Evolutionary conservation across 2,888 invertebrate genomes (phyloP).

Genomic region (Tenthredo mesomela): DNA sequence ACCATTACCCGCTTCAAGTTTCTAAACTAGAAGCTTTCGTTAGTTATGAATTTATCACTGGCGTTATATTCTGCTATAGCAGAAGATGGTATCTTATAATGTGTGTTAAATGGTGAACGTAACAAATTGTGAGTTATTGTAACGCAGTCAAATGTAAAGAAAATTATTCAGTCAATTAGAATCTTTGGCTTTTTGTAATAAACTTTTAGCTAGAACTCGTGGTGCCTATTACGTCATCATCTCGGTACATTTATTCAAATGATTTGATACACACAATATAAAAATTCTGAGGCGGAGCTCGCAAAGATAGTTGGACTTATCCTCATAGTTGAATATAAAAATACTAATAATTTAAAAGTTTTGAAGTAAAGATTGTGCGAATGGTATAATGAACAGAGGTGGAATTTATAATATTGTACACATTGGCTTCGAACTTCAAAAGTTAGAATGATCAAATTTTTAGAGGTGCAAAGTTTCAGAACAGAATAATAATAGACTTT

Average conservation of each 20-base stretch:
- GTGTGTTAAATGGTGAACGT: constrained; percentile 6
- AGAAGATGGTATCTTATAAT: constrained; percentile 32
- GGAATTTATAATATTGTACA: background rate
- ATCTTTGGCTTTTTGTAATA: background rate
- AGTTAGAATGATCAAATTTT: background rate
- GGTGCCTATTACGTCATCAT: background rate
- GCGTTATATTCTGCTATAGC: constrained; percentile 5
- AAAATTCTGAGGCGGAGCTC: background rate
- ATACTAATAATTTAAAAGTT: background rate
- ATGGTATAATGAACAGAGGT: constrained; percentile 8
- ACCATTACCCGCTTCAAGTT: constrained; percentile 20
- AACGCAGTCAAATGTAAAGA: constrained; percentile 36
- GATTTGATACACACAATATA: background rate
- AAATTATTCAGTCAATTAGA: background rate
- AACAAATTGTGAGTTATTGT: constrained; percentile 21
- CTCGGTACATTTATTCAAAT: background rate
- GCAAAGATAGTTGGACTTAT: background rate
- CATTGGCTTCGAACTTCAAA: background rate
- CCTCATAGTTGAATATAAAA: background rate
- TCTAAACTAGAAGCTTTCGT: background rate
- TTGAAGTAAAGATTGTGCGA: background rate
- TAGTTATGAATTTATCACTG: background rate
- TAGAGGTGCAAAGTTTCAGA: background rate
- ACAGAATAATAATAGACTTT: background rate
- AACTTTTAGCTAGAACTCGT: background rate